Base-by-base conservation (phyloP, 2,113 vertebrate genomes). In the Erythrolamprus reginae region DNA sequence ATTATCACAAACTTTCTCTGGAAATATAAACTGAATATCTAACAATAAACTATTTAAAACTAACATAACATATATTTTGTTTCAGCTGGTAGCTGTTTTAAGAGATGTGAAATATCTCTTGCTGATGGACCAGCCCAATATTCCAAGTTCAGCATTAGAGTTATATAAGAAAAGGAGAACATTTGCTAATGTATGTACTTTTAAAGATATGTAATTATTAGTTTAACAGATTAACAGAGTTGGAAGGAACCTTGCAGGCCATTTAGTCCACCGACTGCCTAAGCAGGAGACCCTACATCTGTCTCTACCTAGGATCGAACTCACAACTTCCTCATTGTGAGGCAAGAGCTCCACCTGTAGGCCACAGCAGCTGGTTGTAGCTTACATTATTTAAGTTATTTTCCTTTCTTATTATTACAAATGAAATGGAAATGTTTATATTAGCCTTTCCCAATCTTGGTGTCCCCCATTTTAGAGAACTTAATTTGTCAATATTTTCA, bases 71-170 rank as follows among this genome's bases (percentile, higher is more conserved):
- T 19, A 33, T 92, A 58, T 90, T 93, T 94, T 90, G 38, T 92
- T 90, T 56, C 91, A 98, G 97, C 94, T 98, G 77, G 95, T 97
- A 84, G 97, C 95, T 90, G 94, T 98, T 51, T 94, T 98, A 90
- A 98, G 97, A 94, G 98, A 98, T 92, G 97, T 98, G 61, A 98
- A 97, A 88, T 97, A 98, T 58, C 95, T 98, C 90, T 96, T 97
- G 91, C 96, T 96, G 89, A 93, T 98, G 61, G 93, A 96, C 92
- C 95, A 97, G 42, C 88, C 94, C 19, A 92, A 94, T 83, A 96
- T 98, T 85, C 98, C 98, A 26, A 93, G 93, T 93, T 97, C 96
- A 90, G 97, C 97, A 19, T 90, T 97, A 89, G 83, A 94, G 85
- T 91, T 98, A 85, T 97, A 97, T 94, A 91, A 97, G 65, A 98